phyloP scores from a whole-genome alignment of 2,888 invertebrate species.

The Ischnura elegans region DNA sequence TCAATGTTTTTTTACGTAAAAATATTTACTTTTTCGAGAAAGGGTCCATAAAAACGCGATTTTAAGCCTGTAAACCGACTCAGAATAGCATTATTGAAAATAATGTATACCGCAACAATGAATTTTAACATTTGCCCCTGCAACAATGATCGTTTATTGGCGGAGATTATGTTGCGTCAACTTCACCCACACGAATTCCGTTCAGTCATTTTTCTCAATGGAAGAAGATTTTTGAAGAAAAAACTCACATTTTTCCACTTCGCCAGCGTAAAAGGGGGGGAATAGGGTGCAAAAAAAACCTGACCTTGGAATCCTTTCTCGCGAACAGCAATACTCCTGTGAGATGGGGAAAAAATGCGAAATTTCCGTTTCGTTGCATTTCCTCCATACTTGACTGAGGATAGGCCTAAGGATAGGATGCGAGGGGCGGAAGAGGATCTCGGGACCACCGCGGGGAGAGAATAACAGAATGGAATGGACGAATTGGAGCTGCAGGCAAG shows the following conservation, averaged over 20 bases:
- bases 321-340: conserved; percentile 2
- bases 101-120: too few relatives aligned
- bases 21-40: too few relatives aligned
- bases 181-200: neutral
- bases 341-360: neutral
- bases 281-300: neutral
- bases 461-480: too few relatives aligned
- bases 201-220: neutral
- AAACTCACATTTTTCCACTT: conserved; percentile 21
- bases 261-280: neutral
- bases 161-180: neutral
- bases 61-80: too few relatives aligned
- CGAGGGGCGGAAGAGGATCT: neutral
- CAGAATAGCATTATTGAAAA: too few relatives aligned
- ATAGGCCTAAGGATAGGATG: neutral
- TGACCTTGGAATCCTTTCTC: conserved; percentile 26
- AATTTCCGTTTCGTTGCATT: conserved; percentile 33
- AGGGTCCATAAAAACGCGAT: too few relatives aligned
- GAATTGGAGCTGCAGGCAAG: neutral
- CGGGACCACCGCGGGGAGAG: neutral
- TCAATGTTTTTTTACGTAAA: too few relatives aligned
- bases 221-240: neutral
- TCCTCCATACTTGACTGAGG: conserved; percentile 21
- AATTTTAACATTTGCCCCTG: too few relatives aligned
- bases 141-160: neutral